phyloP scores from a whole-genome alignment of 1,140 invertebrate species.

The Bombus superbus region DNA sequence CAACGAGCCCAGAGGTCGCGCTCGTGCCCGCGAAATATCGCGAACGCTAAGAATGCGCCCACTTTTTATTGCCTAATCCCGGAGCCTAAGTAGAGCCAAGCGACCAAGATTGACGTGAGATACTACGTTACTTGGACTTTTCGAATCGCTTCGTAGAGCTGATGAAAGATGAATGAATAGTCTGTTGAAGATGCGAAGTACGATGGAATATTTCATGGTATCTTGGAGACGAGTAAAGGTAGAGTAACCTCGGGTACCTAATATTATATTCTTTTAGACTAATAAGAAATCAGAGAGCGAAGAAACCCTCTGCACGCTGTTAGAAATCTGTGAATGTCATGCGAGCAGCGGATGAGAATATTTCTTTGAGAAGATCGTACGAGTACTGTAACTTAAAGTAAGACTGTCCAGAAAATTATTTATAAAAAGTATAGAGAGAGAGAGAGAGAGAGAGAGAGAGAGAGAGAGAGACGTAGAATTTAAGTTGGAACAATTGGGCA shows the following conservation, averaged over 20 bases:
- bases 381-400: neutral
- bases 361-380: neutral
- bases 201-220: neutral
- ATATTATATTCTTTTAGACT: neutral
- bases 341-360: neutral
- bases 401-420: neutral
- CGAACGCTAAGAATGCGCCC: constrained; percentile 66
- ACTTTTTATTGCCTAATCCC: constrained; percentile 57
- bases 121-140: neutral
- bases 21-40: constrained; percentile 63
- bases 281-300: neutral
- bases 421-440: neutral
- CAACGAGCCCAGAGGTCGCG: constrained; percentile 57
- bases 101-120: constrained; percentile 28
- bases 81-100: constrained; percentile 2
- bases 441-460: too few species aligned
- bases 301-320: neutral
- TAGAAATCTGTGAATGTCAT: neutral
- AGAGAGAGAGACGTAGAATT: neutral
- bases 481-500: neutral
- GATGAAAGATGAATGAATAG: neutral
- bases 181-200: neutral
- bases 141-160: neutral
- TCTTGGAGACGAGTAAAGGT: neutral
- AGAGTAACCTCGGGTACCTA: neutral